phyloP scores from a whole-genome alignment of 1,140 invertebrate species.

The Panagrolaimus sp. region DNA sequence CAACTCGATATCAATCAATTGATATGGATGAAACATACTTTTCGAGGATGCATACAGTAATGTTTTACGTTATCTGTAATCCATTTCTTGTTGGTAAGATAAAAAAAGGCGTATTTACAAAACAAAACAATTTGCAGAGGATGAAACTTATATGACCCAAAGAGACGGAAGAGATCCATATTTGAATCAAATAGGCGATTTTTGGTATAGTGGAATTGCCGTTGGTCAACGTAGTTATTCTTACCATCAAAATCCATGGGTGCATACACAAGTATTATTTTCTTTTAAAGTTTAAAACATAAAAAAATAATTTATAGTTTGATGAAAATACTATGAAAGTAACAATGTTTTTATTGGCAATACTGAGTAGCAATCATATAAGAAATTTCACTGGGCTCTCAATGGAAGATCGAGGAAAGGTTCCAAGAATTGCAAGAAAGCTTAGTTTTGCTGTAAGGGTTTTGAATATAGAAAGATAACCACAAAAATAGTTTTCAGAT shows the following conservation, averaged over 20 bases:
- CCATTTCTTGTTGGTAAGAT: not conserved
- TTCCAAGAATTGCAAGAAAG: not conserved
- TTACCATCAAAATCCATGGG: not conserved
- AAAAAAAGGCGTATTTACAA: not conserved
- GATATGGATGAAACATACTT: too few relatives aligned
- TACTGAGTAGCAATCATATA: not conserved
- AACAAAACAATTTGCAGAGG: not conserved
- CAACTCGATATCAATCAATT: too few relatives aligned
- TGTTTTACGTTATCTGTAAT: not conserved
- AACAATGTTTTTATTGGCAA: not conserved
- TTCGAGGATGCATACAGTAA: not conserved
- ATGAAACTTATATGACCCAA: not conserved
- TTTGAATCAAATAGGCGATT: not conserved
- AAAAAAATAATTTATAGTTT: too few relatives aligned
- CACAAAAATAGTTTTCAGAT: not conserved
- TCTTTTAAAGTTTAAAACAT: too few relatives aligned
- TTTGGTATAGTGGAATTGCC: not conserved
- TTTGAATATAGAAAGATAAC: not conserved
- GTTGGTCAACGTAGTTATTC: not conserved
- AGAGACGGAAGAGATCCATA: not conserved
- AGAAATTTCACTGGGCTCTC: not conserved
- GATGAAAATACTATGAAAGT: not conserved
- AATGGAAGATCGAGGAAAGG: not conserved
- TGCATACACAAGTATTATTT: too few relatives aligned
- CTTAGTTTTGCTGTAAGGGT: constrained; percentile 1